Evolutionary conservation across 1,140 invertebrate species (phyloP), one percentile per base, ranked within the genome.

Genomic region (Branchinecta lynchi): DNA sequence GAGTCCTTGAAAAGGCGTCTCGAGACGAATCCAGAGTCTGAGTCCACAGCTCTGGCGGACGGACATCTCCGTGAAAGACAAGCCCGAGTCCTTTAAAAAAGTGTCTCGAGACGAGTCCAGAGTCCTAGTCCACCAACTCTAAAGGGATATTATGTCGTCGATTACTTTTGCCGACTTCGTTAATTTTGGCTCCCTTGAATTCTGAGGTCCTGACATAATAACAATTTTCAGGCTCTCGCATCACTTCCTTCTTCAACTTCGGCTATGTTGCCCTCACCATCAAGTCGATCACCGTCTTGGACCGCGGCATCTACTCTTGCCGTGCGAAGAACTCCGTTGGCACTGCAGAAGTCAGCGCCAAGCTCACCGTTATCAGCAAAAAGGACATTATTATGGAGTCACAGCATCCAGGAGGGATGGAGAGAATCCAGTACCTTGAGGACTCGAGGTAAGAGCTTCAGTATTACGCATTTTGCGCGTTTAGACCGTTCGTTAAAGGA

Each of bases 231-330:
- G 84, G 85, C 81, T 93, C 91, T 45, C 85, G 93, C 77, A 95
- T 92, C 68, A 95, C 92, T 71, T 90, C 89, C 45, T 95, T 95
- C 82, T 94, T 93, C 77, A 96, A 96, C 76, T 96, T 96, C 78
- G 94, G 94, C 66, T 96, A 96, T 76, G 92, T 97, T 71, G 95
- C 95, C 0, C 78, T 99, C 66, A 96, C 94, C 15, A 93, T 99
- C 70, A 94, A 96, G 77, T 89, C 91, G 72, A 88, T 96, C 9
- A 90, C 89, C 12, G 82, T 89, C 44, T 86, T 91, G 71, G 96
- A 99, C 81, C 86, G 89, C 68, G 96, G 96, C 43, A 85, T 86
- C 71, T 97, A 96, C 75, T 93, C 90, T 20, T 96, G 93, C 77
- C 82, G 86, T 69, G 93, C 93, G 7, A 90, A 85, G 72, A 96